Conservation (phyloP, 2,888 invertebrate genomes). For the Caradrina clavipalpis region DNA sequence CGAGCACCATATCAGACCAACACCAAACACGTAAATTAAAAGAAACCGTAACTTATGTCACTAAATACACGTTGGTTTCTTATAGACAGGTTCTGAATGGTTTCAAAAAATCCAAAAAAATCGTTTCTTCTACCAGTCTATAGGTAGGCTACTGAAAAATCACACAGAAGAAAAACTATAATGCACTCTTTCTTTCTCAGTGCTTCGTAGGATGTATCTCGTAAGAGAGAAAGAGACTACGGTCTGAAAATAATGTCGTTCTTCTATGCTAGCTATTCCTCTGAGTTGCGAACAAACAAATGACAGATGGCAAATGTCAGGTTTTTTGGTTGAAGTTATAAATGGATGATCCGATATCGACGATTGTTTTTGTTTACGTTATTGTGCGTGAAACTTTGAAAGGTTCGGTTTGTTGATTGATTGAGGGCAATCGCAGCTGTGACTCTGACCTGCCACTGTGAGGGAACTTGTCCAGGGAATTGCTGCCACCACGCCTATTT, state of each 20-base stretch:
- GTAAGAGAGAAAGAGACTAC: neutral
- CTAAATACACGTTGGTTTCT: too few species aligned
- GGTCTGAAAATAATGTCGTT: neutral
- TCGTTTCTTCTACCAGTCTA: too few species aligned
- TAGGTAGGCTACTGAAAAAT: neutral
- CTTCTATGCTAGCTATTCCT: neutral
- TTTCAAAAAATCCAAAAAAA: too few species aligned
- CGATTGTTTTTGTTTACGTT: slow-evolving; percentile 37
- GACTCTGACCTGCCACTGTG: neutral
- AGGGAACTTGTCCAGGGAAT: too few species aligned
- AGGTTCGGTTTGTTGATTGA: slow-evolving; percentile 7
- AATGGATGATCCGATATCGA: slow-evolving; percentile 24
- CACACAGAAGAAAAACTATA: neutral
- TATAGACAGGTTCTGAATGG: too few species aligned
- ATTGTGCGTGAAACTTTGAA: slow-evolving; percentile 17
- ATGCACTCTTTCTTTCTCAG: neutral
- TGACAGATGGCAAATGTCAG: slow-evolving; percentile 24
- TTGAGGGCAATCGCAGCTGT: slow-evolving; percentile 9
- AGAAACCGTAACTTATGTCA: too few species aligned
- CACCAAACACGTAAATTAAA: too few species aligned
- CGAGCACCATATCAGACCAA: too few species aligned
- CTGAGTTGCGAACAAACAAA: slow-evolving; percentile 9
- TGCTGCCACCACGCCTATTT: too few species aligned
- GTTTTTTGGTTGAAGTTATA: slow-evolving; percentile 5
- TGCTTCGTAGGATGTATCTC: neutral